Evolutionary conservation across 2,888 invertebrate genomes (phyloP).

Genomic region (Shargacucullia verbasci): DNA sequence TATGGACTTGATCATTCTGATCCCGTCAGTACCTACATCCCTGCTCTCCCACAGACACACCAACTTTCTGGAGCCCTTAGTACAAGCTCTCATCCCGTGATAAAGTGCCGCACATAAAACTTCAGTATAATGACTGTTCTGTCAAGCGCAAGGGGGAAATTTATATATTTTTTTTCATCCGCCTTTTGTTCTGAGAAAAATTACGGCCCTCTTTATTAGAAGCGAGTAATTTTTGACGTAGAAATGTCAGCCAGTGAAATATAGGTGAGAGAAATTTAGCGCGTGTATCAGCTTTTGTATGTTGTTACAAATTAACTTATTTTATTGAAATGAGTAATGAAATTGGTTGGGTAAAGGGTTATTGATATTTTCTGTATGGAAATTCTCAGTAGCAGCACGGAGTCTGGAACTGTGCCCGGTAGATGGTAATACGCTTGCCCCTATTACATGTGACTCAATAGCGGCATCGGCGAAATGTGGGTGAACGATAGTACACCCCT

Average conservation of each 20-base stretch:
- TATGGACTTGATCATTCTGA: too few species aligned
- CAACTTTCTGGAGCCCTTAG: conserved; percentile 45
- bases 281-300: too few species aligned
- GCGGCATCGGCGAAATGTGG: too few species aligned
- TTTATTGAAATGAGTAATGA: too few species aligned
- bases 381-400: too few species aligned
- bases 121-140: conserved; percentile 79
- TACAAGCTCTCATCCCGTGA: conserved; percentile 72
- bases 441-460: too few species aligned
- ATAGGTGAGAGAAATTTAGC: conserved; percentile 21
- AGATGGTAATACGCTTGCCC: too few species aligned
- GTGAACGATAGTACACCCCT: too few species aligned
- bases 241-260: conserved; percentile 43
- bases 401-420: too few species aligned
- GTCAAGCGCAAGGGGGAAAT: conserved; percentile 80
- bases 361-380: too few species aligned
- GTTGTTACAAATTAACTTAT: too few species aligned
- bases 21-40: background rate
- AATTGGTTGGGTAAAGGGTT: too few species aligned
- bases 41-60: conserved; percentile 9
- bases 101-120: conserved; percentile 79
- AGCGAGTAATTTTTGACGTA: conserved; percentile 65
- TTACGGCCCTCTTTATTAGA: conserved; percentile 66
- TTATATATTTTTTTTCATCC: conserved; percentile 67
- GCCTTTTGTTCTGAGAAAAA: conserved; percentile 62